Percentiles rank a stretch among this genome's conserved stretches.
These are phyloP conservation scores for Clarias macrocephalus DNA, from an alignment of 2,113 vertebrate species.

Conservation along the genomic window DNA sequence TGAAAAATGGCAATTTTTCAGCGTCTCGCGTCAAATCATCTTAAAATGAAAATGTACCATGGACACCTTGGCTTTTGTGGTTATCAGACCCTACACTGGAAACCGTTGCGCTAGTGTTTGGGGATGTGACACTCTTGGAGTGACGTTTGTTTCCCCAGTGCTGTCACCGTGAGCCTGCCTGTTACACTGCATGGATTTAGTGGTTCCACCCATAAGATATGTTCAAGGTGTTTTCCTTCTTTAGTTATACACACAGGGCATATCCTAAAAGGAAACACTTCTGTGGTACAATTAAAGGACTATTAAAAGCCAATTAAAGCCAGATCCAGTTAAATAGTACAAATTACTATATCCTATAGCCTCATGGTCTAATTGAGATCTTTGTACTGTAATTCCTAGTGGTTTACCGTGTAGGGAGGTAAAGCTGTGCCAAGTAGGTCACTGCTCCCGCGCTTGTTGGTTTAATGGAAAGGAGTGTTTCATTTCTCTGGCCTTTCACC, in stretches of 20 bases:
- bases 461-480: not conserved
- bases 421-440: not conserved
- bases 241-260: constrained; percentile 5
- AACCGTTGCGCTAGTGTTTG: not conserved
- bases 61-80: not conserved
- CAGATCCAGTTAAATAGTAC: not conserved
- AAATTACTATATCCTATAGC: not conserved
- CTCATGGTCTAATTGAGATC: not conserved
- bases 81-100: not conserved
- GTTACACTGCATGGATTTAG: not conserved
- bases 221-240: constrained; percentile 18
- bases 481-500: not conserved
- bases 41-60: not conserved
- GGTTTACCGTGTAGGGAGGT: too few relatives aligned
- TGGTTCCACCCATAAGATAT: constrained; percentile 27
- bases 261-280: not conserved
- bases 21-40: too few relatives aligned
- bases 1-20: too few relatives aligned
- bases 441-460: not conserved
- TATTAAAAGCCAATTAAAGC: not conserved
- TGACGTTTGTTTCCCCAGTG: not conserved
- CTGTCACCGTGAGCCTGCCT: not conserved
- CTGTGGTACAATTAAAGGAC: not conserved
- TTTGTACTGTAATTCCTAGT: not conserved
- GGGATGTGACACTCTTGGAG: not conserved